A percentile compares a stretch with the other conserved stretches of the same genome.
phyloP scores from a whole-genome alignment of 2,888 invertebrate genomes.

The Liposcelis brunnea region DNA sequence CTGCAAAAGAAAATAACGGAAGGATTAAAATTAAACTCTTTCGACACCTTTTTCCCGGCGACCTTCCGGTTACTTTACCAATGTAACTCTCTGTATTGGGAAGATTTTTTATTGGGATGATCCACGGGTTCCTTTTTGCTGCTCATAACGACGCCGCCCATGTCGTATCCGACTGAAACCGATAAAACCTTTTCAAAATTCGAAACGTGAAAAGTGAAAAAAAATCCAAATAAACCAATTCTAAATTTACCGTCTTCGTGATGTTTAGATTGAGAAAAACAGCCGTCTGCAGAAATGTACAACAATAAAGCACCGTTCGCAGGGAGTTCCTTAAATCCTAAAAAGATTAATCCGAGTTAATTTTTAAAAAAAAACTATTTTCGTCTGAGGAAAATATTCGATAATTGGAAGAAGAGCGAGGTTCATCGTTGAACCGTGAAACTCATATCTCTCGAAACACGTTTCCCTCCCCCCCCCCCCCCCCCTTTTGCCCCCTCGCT shows the following conservation, averaged over 20 bases:
- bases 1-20: conserved; percentile 23
- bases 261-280: conserved; percentile 64
- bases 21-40: not conserved
- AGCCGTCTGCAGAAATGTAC: conserved; percentile 87
- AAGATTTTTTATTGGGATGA: conserved; percentile 23
- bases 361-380: not conserved
- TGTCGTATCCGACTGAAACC: conserved; percentile 64
- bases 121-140: conserved; percentile 57
- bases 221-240: too few relatives aligned
- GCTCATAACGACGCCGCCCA: conserved; percentile 79
- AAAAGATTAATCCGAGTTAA: not conserved
- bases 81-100: conserved; percentile 32
- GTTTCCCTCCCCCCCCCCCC: too few relatives aligned
- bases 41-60: conserved; percentile 12
- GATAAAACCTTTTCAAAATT: conserved; percentile 11
- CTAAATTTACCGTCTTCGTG: conserved; percentile 63
- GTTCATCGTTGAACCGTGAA: too few relatives aligned
- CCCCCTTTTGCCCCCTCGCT: too few relatives aligned
- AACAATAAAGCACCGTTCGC: conserved; percentile 78
- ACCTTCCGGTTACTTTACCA: conserved; percentile 27
- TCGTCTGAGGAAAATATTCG: too few relatives aligned
- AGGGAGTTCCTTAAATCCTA: conserved; percentile 81
- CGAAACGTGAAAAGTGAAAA: conserved; percentile 7
- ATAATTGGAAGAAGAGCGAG: too few relatives aligned
- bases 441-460: too few relatives aligned